Evolutionary conservation across 1,140 invertebrate genomes (phyloP), one percentile per base, ranked within the genome.

Genomic region (Leguminivora glycinivorella): DNA sequence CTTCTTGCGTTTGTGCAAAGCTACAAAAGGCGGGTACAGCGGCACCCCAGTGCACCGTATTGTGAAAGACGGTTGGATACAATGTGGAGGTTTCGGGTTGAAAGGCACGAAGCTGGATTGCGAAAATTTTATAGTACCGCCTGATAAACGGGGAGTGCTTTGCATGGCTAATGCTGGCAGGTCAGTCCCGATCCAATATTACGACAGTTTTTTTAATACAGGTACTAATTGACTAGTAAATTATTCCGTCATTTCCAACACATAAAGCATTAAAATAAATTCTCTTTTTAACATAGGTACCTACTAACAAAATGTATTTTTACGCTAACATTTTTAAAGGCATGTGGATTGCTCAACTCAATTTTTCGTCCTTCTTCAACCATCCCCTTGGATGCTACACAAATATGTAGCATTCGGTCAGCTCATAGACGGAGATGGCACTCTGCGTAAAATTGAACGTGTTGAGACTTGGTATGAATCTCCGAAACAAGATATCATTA

Each of bases 331-430:
- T 29, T 52, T 12, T 80, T 83, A 24, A 56, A 91, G 88, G 75
- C 88, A 93, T 71, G 82, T 81, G 6, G 83, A 92, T 66, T 97
- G 97, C 84, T 94, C 94, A 9, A 95, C 94, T 63, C 96, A 97
- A 84, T 97, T 97, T 83, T 95, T 96, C 80, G 93, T 97, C 24
- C 94, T 95, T 12, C 87, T 96, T n/a, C 95, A 94, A 73, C 93
- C 95, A 1, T 94, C 94, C 47, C 92, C 94, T 67, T 96, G 96
- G 93, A 94, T 97, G 88, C 94, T 96, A 84, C 91, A 93, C 40
- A 95, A 94, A 80, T 96, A 97, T 79, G 95, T 96, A 6, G 96
- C 96, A 24, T 97, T 97, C 88, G 96, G 96, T 14, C 92, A 94
- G 83, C 76, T 94, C 0, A 83, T 94, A 29, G 92, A 93, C 25